phyloP scores from a whole-genome alignment of 2,113 vertebrate genomes.

The Gnathonemus longibarbis region DNA sequence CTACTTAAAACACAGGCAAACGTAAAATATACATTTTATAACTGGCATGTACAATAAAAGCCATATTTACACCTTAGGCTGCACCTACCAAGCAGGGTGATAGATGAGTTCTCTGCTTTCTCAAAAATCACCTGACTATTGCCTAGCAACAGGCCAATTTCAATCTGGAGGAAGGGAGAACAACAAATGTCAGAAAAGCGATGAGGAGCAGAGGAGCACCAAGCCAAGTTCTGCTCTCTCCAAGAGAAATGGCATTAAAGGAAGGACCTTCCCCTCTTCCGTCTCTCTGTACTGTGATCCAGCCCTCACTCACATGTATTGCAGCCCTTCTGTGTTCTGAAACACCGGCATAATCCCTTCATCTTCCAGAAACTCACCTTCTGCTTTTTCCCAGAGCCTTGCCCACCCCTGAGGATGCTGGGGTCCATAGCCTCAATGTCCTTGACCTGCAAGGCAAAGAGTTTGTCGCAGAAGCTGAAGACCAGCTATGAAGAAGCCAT shows the following conservation, averaged over 20 bases:
- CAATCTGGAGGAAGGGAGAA: slow-evolving; percentile 57
- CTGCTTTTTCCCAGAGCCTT: slow-evolving; percentile 64
- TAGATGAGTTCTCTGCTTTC: slow-evolving; percentile 83
- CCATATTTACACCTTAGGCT: not conserved
- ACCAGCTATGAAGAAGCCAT: slow-evolving; percentile 64
- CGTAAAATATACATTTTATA: not conserved
- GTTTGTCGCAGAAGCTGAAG: slow-evolving; percentile 83
- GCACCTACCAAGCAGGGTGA: slow-evolving; percentile 81
- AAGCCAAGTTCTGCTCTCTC: not conserved
- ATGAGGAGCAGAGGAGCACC: not conserved
- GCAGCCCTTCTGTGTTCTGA: not conserved
- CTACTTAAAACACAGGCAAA: not conserved
- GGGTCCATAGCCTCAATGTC: slow-evolving; percentile 92
- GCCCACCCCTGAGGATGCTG: slow-evolving; percentile 78
- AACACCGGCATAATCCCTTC: not conserved
- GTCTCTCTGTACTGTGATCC: not conserved
- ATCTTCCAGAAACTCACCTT: slow-evolving; percentile 65
- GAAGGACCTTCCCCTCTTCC: not conserved
- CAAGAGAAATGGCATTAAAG: not conserved
- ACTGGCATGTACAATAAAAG: not conserved
- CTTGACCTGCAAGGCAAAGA: slow-evolving; percentile 80
- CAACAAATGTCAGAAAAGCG: not conserved
- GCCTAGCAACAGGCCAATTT: slow-evolving; percentile 78
- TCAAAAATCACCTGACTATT: slow-evolving; percentile 96
- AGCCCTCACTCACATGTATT: not conserved